A percentile compares a stretch with the other conserved stretches of the same genome.
Evolutionary conservation across 2,797 vertebrate species (phyloP).

Genomic region (Rallus crepitans): DNA sequence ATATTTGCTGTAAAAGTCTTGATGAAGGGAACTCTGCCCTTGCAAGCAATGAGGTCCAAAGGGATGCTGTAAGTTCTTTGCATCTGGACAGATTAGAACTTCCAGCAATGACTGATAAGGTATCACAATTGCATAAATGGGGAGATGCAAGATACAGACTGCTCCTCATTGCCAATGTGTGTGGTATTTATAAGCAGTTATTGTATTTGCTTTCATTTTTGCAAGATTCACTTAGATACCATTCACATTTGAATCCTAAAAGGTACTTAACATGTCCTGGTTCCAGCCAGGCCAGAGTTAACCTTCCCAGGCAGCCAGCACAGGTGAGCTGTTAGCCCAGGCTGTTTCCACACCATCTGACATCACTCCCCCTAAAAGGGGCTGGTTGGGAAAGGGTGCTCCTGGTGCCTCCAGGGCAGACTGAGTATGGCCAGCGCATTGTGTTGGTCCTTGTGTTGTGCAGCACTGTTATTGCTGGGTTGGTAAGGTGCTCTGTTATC

Average conservation of each 20-base stretch:
- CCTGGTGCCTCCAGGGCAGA: too few relatives aligned
- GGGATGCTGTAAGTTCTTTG: background rate
- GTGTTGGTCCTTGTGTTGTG: too few relatives aligned
- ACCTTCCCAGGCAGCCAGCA: too few relatives aligned
- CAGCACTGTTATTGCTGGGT: too few relatives aligned
- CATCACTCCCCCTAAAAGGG: too few relatives aligned
- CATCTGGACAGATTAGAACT: background rate
- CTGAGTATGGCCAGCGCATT: too few relatives aligned
- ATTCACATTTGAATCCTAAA: background rate
- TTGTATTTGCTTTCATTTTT: background rate
- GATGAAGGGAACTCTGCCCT: background rate
- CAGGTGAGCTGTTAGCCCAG: too few relatives aligned
- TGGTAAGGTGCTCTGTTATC: too few relatives aligned
- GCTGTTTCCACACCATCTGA: too few relatives aligned
- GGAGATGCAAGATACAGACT: accelerated
- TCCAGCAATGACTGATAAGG: background rate
- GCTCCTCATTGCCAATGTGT: accelerated
- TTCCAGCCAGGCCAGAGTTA: too few relatives aligned
- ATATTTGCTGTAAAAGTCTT: background rate
- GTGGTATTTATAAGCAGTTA: background rate
- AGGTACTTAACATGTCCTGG: background rate
- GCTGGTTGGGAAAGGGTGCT: too few relatives aligned
- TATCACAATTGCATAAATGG: accelerated
- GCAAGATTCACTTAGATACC: background rate
- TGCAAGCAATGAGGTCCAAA: background rate